Evolutionary conservation across 2,113 vertebrate species (phyloP), one percentile per base, ranked within the genome.

Genomic region (Oryzias melastigma): DNA sequence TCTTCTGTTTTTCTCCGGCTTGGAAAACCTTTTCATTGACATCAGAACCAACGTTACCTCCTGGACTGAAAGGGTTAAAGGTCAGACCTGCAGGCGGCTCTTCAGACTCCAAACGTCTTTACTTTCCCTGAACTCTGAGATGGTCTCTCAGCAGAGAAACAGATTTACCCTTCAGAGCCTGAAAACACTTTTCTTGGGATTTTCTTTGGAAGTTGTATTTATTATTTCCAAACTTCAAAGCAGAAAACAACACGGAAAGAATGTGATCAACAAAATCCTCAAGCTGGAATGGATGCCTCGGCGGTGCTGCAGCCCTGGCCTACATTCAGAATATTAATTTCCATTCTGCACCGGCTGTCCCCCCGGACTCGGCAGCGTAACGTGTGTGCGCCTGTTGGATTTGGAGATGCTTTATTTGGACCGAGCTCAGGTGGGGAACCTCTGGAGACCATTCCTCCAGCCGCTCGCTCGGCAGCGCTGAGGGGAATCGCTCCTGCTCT

Each of bases 391-490:
- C 24, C 24, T 58, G 65, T 57, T 3, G 47, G 73, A 24, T 65
- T 15, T 48, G 53, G 41, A 43, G 67, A 65, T 58, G 49, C 48
- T 62, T 71, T 13, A 42, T 65, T 58, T 52, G 59, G 52, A 71
- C 44, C 14, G 58, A 49, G 48, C 52, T 67, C 61, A 73, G 77
- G 83, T 78, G 56, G 22, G 24, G 62, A 60, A 62, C 44, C 71
- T 76, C 79, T 19, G 40, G 75, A 77, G 75, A 81, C 24, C 65
- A 63, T 43, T 3, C 42, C 58, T 66, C 25, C 24, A 1, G 62
- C 68, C 25, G 8, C 67, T 65, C 8, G n/a, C 65, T 52, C 40
- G 60, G 47, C 51, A 29, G 74, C 41, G 8, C 63, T 41, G 29
- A 24, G 1, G 29, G 47, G 42, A 71, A 60, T 15, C 18, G 1